Conservation (phyloP, 2,888 invertebrate species). For the Unio delphinus region DNA sequence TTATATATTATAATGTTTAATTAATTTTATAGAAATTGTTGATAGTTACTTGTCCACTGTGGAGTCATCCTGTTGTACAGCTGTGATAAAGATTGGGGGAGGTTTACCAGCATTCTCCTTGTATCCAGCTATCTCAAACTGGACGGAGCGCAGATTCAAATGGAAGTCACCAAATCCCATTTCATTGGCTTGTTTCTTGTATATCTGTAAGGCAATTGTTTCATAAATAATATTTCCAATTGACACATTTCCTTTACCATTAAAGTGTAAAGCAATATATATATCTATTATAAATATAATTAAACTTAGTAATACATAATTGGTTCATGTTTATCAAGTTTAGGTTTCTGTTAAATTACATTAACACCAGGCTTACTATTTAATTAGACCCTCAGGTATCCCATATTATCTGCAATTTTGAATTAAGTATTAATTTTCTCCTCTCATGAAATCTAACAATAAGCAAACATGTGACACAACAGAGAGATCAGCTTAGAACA, state of each 20-base stretch:
- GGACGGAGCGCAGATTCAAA: conserved; percentile 67
- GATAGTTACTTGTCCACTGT: conserved; percentile 64
- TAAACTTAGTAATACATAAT: too few species aligned
- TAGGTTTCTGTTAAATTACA: too few species aligned
- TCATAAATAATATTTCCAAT: background rate
- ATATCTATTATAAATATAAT: too few species aligned
- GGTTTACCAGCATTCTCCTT: conserved; percentile 68
- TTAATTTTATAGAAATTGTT: background rate
- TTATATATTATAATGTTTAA: background rate
- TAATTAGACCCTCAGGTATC: too few species aligned
- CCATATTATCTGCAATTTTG: too few species aligned
- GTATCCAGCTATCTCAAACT: conserved; percentile 70
- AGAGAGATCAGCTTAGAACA: too few species aligned
- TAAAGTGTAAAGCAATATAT: too few species aligned
- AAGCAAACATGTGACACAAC: too few species aligned
- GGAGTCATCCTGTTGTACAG: conserved; percentile 66
- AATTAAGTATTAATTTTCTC: too few species aligned
- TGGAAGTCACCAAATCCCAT: conserved; percentile 70
- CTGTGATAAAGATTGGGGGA: conserved; percentile 66
- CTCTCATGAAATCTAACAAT: too few species aligned
- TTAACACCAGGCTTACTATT: too few species aligned
- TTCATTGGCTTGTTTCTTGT: conserved; percentile 62
- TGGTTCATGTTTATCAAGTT: too few species aligned
- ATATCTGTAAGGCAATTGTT: conserved; percentile 50
- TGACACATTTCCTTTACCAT: background rate